Base-by-base conservation (phyloP, 2,797 vertebrate genomes). In the Limosa lapponica region DNA sequence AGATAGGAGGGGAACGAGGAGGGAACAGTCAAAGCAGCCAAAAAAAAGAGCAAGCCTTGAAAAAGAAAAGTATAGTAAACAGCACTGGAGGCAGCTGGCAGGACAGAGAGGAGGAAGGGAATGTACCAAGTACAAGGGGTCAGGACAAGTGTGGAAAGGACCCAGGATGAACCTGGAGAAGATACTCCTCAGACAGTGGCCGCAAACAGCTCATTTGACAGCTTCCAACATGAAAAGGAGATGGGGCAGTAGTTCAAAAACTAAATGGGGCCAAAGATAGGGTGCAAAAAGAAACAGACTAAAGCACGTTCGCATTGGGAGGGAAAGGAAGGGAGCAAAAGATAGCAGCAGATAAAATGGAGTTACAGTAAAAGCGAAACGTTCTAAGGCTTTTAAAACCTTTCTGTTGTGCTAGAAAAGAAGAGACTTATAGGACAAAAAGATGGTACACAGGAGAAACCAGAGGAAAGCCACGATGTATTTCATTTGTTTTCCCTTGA, bases 11-110 rank as follows among this genome's bases (percentile, higher is more conserved):
- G 44, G 19, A 89, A 59, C 1, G 0, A 82, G 28, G 24, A 84
- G n/a, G 84, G 15, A 91, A 49, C n/a, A 67, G 49, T 16, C 49
- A 61, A 75, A 84, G 30, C 19, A 37, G 18, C 18, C 20, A 43
- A 78, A 32, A 65, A 65, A 64, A 64, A 69, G 13, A 5, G 34
- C 20, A 89, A 82, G 65, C 87, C 57, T 92, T 89, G 69, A 83
- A 83, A 71, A 92, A 93, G 46, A 58, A 72, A 81, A 93, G 24
- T 32, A 86, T 27, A 95, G 91, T 94, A 92, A 96, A 96, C 82
- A 91, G 41, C 51, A 74, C 67, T 82, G 77, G 71, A 73, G 10
- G 64, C 90, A 93, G 87, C 71, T 96, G 86, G 83, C 59, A 73
- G 83, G 83, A 89, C 71, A 74, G 74, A 91, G 44, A 87, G 64